Evolutionary conservation across 2,888 invertebrate genomes (phyloP).

Genomic region (Adelognathus sp.): DNA sequence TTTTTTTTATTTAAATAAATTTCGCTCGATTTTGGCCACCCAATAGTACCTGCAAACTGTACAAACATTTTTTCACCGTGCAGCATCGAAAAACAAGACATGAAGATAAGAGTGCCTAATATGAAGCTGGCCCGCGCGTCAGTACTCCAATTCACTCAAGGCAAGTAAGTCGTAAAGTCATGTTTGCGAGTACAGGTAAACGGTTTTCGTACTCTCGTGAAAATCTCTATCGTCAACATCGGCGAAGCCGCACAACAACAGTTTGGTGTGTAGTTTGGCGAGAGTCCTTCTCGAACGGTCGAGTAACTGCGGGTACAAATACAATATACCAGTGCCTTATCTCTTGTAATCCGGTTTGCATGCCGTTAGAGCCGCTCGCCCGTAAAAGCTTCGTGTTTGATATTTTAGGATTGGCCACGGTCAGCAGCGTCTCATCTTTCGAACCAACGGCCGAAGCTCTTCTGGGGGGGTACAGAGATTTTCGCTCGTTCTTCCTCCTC

Average conservation of each 20-base stretch:
- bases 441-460: no score
- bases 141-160: neutral
- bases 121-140: neutral
- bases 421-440: conserved; percentile 38
- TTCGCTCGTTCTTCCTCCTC: neutral
- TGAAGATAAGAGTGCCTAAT: no score
- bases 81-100: no score
- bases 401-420: conserved; percentile 66
- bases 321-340: conserved; percentile 46
- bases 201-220: conserved; percentile 29
- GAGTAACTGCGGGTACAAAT: conserved; percentile 3
- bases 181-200: conserved; percentile 59
- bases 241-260: conserved; percentile 47
- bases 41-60: no score
- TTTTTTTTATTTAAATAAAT: no score
- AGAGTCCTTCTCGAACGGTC: conserved; percentile 5
- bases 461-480: neutral
- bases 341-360: conserved; percentile 57
- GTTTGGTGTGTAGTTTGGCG: conserved; percentile 9
- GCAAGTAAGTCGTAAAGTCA: conserved; percentile 61
- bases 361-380: conserved; percentile 42
- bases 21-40: no score
- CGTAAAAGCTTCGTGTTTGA: conserved; percentile 64
- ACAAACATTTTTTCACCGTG: no score
- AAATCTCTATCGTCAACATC: conserved; percentile 46